Conservation (phyloP, 2,113 vertebrate genomes). For the Lampris incognitus region DNA sequence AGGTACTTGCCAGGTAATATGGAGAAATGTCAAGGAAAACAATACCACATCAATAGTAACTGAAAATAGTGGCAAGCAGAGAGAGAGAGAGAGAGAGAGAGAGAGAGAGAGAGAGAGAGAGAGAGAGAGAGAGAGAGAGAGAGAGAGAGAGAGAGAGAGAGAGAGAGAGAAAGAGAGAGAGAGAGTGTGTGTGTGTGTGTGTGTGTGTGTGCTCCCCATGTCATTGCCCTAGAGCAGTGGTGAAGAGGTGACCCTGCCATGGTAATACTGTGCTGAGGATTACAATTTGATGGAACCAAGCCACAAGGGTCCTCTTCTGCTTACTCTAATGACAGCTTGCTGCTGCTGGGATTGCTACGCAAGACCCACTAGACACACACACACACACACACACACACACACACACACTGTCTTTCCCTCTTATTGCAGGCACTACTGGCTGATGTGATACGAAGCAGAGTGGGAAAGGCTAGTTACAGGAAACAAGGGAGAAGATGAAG, state of each 20-base stretch:
- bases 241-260: slow-evolving; percentile 82
- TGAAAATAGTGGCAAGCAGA: slow-evolving; percentile 55
- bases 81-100: background rate
- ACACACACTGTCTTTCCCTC: slow-evolving; percentile 37
- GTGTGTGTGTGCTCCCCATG: slow-evolving; percentile 61
- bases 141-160: background rate
- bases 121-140: background rate
- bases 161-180: slow-evolving; percentile 1
- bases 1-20: slow-evolving; percentile 82
- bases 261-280: slow-evolving; percentile 81
- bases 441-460: slow-evolving; percentile 44
- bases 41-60: slow-evolving; percentile 55
- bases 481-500: slow-evolving; percentile 30
- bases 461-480: slow-evolving; percentile 43
- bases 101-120: background rate
- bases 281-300: slow-evolving; percentile 85
- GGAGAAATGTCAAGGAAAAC: slow-evolving; percentile 72
- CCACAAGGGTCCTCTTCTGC: slow-evolving; percentile 83
- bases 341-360: slow-evolving; percentile 75
- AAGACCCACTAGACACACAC: slow-evolving; percentile 74
- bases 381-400: slow-evolving; percentile 33
- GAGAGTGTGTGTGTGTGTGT: slow-evolving; percentile 31
- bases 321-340: slow-evolving; percentile 84
- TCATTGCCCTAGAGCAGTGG: slow-evolving; percentile 74
- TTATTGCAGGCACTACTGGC: slow-evolving; percentile 19